Percentiles rank a stretch among this genome's conserved stretches.
Evolutionary conservation across 1,140 invertebrate species (phyloP).

Genomic region (Eciton burchellii): DNA sequence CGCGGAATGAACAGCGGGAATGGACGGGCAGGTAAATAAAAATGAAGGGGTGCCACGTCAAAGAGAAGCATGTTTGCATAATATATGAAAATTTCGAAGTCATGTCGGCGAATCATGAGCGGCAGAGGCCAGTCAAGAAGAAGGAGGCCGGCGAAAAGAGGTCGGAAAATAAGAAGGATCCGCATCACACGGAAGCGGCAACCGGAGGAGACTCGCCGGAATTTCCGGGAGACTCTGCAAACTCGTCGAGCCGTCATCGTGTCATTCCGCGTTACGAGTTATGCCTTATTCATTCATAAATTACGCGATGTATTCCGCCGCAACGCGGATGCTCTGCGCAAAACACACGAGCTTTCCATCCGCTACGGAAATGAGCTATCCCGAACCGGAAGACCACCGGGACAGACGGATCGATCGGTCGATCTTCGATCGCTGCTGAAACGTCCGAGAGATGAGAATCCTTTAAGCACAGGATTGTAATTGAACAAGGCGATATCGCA

Average conservation of each 20-base stretch:
- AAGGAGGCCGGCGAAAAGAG: conserved; percentile 19
- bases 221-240: conserved; percentile 54
- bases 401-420: conserved; percentile 18
- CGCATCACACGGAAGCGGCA: conserved; percentile 33
- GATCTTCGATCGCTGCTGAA: conserved; percentile 1
- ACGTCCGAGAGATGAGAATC: conserved; percentile 3
- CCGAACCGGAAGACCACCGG: conserved; percentile 1
- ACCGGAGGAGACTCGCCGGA: conserved; percentile 44
- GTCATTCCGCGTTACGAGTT: conserved; percentile 65
- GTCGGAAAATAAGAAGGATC: conserved; percentile 59
- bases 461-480: conserved; percentile 51
- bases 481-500: conserved; percentile 32
- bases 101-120: conserved; percentile 50
- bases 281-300: conserved; percentile 71
- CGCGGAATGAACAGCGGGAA: neutral
- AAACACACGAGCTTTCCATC: conserved; percentile 47
- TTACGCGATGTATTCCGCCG: conserved; percentile 32
- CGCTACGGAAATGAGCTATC: conserved; percentile 38
- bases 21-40: conserved; percentile 31
- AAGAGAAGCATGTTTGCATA: conserved; percentile 65
- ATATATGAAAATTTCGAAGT: conserved; percentile 74
- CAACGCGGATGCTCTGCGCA: conserved; percentile 11
- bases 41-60: conserved; percentile 4
- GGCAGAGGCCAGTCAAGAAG: conserved; percentile 21
- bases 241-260: conserved; percentile 12